phyloP scores from a whole-genome alignment of 1,140 invertebrate species.

The Anoplophora glabripennis region DNA sequence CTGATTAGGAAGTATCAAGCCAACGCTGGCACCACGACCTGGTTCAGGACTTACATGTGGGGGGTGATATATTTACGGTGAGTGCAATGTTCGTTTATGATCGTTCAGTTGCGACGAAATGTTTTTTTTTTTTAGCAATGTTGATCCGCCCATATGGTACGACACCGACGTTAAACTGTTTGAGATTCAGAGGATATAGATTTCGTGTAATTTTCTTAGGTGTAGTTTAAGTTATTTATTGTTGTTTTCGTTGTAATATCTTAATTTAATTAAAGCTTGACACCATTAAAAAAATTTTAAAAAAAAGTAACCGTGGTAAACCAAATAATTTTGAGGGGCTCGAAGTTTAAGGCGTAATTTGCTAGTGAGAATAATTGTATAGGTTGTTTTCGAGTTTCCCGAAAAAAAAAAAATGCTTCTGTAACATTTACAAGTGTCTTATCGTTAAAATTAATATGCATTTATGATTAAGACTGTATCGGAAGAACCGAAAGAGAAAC shows the following conservation, averaged over 20 bases:
- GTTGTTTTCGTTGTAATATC: not conserved
- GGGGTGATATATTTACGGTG: slow-evolving; percentile 96
- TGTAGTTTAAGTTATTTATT: not conserved
- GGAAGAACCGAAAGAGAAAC: not conserved
- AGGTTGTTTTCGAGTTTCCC: not conserved
- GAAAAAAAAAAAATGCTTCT: not conserved
- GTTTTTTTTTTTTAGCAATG: slow-evolving; percentile 71
- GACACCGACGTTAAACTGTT: slow-evolving; percentile 99
- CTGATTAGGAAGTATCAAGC: slow-evolving; percentile 98
- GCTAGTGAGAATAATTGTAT: not conserved
- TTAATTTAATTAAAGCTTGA: not conserved
- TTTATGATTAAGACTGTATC: slow-evolving; percentile 3
- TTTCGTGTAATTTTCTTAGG: not conserved
- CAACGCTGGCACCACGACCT: slow-evolving; percentile 95
- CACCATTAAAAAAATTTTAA: not conserved
- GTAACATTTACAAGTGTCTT: slow-evolving; percentile 1
- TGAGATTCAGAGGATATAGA: slow-evolving; percentile 88
- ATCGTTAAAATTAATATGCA: not conserved
- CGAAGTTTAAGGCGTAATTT: not conserved
- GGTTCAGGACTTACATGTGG: slow-evolving; percentile 99
- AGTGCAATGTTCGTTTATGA: slow-evolving; percentile 11
- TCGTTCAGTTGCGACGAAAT: not conserved
- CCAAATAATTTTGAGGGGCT: not conserved
- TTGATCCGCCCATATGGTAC: slow-evolving; percentile 99
- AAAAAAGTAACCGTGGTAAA: not conserved